Base-by-base conservation (phyloP, 2,888 invertebrate genomes). In the Fragum whitleyi region DNA sequence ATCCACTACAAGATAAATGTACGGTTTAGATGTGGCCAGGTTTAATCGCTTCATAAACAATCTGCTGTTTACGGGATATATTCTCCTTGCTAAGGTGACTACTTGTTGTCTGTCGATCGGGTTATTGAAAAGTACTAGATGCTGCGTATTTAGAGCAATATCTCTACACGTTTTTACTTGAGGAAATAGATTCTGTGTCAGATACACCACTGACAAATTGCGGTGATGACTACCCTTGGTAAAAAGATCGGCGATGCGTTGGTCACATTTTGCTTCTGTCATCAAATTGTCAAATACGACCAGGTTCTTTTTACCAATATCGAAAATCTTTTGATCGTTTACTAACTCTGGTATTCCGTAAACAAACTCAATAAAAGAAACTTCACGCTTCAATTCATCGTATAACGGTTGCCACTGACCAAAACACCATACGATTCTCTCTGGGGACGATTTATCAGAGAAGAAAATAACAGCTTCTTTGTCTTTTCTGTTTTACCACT, bases 161-260 rank as follows among this genome's bases (percentile, higher is more conserved):
- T 78, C 73, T 59, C 73, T 67, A 23, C 67, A 78, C 2, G 74
- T 51, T 70, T 79, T 74, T 6, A 57, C 76, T 69, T 74, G 74
- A 23, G 69, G 62, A 69, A 79, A 79, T 16, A 79, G 21, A 32
- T 69, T 79, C n/a, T 79, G 69, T 1, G 74, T 74, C 23, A 79
- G 32, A 29, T 51, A 78, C 2, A 76, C 53, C 21, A 72, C 23
- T 1, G 65, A 62, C 26, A 59, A 23, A 26, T 72, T 71, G 62
- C 77, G 5, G 29, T 42, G 55, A 23, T 67, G 74, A 59, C 28
- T 23, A n/a, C 74, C 74, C 39, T 73, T 51, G 7, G 78, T 78
- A 61, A 73, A 78, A 11, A 73, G 78, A 57, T 78, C 68, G 47
- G 73, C 73, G 0, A 77, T 42, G 42, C 72, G 32, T 23, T 77